Base-by-base conservation (phyloP, 2,888 invertebrate species). In the Criorhina ranunculi region DNA sequence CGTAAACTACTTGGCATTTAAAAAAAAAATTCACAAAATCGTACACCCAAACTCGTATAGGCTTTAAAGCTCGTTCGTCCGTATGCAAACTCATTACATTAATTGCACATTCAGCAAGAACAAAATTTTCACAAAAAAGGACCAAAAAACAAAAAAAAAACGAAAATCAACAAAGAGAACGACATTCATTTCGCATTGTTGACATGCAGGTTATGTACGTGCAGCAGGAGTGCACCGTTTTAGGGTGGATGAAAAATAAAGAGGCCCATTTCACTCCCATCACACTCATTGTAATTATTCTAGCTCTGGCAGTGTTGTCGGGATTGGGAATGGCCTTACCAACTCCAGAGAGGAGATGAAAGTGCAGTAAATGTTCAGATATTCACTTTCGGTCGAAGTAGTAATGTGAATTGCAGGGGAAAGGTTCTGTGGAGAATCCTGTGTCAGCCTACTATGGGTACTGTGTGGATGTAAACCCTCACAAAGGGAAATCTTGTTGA, bases 41-140 rank as follows among this genome's bases (percentile, higher is more conserved):
- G 59, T 60, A 24, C 24, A 24, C 4, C 24, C 17, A 53, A 77
- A 60, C 24, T 24, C 24, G 24, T 53, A 35, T 55, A 44, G 55
- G 51, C 76, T 64, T 70, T 57, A 76, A 79, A 37, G 53, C 49
- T 80, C 80, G 17, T 60, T 75, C 75, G 75, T 75, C 55, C 69
- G 66, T 72, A 70, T 85, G 66, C 80, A 85, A 85, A 85, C 85
- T 85, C 85, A 85, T 85, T 85, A 85, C 80, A 75, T 80, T 85
- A 85, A 85, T 85, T 85, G 80, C 85, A 85, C 75, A 75, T 85
- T 85, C 70, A 85, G 64, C 53, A 80, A 53, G 69, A 80, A 53
- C 62, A 17, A 33, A 29, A 46, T 46, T 35, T 69, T 62, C 40
- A 11, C 40, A 64, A 60, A 67, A 76, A 44, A 24, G 37, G 4